phyloP scores from a whole-genome alignment of 1,140 invertebrate species.

The Ceratoteleas bidentatus region DNA sequence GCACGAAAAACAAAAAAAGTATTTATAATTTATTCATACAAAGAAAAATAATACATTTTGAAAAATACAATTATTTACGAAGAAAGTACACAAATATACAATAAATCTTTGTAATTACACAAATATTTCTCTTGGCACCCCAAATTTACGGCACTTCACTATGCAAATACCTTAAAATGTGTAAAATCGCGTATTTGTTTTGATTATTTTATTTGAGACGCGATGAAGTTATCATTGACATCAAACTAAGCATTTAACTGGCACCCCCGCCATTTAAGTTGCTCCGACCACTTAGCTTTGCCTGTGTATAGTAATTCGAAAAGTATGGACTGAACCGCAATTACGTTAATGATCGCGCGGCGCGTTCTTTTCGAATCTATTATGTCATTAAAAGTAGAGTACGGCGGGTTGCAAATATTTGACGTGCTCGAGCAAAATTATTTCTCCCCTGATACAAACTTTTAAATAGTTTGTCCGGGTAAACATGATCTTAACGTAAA shows the following conservation, averaged over 20 bases:
- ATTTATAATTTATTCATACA: too few relatives aligned
- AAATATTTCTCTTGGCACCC: too few relatives aligned
- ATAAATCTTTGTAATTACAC: too few relatives aligned
- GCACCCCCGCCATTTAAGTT: neutral
- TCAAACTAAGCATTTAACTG: neutral
- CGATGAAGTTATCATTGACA: neutral
- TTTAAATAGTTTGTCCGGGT: constrained; percentile 27
- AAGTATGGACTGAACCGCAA: neutral
- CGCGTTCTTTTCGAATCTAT: neutral
- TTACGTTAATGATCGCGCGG: constrained; percentile 2
- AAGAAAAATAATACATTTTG: too few relatives aligned
- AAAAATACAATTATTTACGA: too few relatives aligned
- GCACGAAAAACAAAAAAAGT: too few relatives aligned
- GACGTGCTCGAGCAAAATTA: constrained; percentile 13
- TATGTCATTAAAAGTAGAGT: neutral
- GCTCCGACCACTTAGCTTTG: neutral
- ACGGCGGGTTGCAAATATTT: constrained; percentile 1
- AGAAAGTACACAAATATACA: too few relatives aligned
- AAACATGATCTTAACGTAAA: constrained; percentile 34
- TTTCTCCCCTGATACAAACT: constrained; percentile 25
- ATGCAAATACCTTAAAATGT: too few relatives aligned
- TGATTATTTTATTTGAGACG: too few relatives aligned
- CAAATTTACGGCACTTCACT: too few relatives aligned
- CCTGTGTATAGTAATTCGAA: neutral
- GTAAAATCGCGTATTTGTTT: too few relatives aligned